Evolutionary conservation across 2,888 invertebrate genomes (phyloP), one percentile per base, ranked within the genome.

Genomic region (Odontocolon sp.): DNA sequence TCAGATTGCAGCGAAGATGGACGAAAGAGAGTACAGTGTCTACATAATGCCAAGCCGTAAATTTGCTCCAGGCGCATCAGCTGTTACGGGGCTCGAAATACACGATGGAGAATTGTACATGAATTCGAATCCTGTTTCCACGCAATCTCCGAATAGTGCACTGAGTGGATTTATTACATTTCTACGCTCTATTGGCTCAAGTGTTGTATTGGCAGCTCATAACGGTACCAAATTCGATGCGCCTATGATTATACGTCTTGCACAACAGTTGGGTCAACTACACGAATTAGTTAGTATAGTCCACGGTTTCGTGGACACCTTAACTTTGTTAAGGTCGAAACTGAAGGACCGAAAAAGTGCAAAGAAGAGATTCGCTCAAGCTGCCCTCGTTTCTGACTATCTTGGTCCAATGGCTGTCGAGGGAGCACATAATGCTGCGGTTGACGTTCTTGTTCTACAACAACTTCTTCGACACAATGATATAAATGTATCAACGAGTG

Each of bases 191-290:
- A 40, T 64, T 23, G 36, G 9, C 36, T 36, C 36, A 2, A 56
- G 50, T 11, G 26, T 59, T n/a, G 54, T 72, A 28, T 57, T 72
- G 36, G 23, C 63, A 21, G 72, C 57, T 14, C 72, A 72, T 33
- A 72, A 72, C 63, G 52, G 72, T 14, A 54, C 63, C 31, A 66
- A 21, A 57, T 72, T 72, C 36, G 66, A 72, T 47, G 42, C 42
- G 5, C 56, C 64, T 8, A 14, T 61, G 23, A 56, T 71, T 28
- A 42, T 71, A 6, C 28, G 0, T 14, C 57, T 66, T 6, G 23
- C 66, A 18, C 31, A 52, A 16, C 18, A 23, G 21, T 33, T 8
- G 54, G 56, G 47, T 5, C 21, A 4, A 8, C 40, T 56, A n/a
- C 31, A 56, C 11, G 36, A 56, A 38, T 66, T 56, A 28, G 6